Evolutionary conservation across 2,797 vertebrate genomes (phyloP).

Genomic region (Scolopax rusticola): DNA sequence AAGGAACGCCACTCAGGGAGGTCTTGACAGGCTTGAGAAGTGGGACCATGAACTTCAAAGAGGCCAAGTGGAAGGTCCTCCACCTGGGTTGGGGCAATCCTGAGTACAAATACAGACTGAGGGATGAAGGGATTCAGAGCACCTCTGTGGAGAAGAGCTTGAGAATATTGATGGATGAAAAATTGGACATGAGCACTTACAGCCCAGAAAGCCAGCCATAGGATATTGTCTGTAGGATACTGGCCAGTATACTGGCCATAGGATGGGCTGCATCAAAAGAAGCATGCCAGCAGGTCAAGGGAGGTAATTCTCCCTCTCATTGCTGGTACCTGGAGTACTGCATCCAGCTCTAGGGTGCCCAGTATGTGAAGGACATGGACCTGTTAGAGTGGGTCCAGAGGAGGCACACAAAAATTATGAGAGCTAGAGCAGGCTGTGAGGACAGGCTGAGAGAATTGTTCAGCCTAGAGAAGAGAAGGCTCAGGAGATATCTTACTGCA

Average conservation of each 20-base stretch:
- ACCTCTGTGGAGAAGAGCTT: background rate
- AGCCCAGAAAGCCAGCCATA: background rate
- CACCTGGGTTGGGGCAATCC: background rate
- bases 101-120: background rate
- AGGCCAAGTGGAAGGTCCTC: background rate
- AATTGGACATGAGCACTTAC: background rate
- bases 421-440: background rate
- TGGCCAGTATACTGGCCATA: no score
- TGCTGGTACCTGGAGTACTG: background rate
- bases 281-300: background rate
- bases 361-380: background rate
- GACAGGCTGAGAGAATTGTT: background rate
- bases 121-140: background rate
- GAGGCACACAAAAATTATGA: background rate
- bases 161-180: background rate
- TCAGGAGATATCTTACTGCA: fast-evolving
- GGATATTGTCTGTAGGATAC: no score
- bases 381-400: background rate
- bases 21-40: background rate
- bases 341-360: background rate
- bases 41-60: background rate
- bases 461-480: background rate
- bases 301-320: background rate
- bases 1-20: background rate
- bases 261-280: background rate